Percentiles rank a stretch among this genome's conserved stretches.
Conservation (phyloP, 2,113 vertebrate species). For the Salvelinus fontinalis region DNA sequence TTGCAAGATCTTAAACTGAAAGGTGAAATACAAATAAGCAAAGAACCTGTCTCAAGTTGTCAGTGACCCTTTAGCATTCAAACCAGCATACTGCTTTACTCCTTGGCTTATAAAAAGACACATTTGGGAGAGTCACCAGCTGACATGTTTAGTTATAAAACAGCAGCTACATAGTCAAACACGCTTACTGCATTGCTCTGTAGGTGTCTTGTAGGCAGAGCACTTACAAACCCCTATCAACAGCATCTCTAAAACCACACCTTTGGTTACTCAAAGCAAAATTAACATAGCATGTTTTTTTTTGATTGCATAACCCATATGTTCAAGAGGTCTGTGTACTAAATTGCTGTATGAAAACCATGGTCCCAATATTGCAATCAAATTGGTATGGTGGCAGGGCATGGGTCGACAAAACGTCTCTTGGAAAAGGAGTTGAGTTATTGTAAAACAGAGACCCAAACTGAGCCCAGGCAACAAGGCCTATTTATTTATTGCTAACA, state of each 20-base stretch:
- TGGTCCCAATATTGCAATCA: conserved; percentile 68
- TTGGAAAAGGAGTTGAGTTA: too few relatives aligned
- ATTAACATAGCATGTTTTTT: conserved; percentile 35
- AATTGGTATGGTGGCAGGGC: conserved; percentile 34
- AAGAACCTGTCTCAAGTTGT: conserved; percentile 15
- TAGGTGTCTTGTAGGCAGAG: not conserved
- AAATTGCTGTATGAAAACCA: conserved; percentile 34
- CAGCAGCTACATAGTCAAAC: conserved; percentile 23
- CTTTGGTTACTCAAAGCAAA: conserved; percentile 5
- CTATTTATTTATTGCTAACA: too few relatives aligned
- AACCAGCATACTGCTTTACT: not conserved
- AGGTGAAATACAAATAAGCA: conserved; percentile 4
- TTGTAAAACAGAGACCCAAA: conserved; percentile 32
- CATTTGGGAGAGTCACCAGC: conserved; percentile 16
- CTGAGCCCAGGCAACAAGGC: conserved; percentile 3
- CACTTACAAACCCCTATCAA: conserved; percentile 25
- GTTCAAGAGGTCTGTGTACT: not conserved
- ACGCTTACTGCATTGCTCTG: conserved; percentile 1
- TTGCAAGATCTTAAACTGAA: conserved; percentile 38
- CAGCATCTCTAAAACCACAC: conserved; percentile 31
- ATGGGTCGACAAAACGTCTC: conserved; percentile 31
- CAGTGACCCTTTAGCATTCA: not conserved
- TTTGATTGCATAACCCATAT: conserved; percentile 10
- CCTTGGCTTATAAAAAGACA: conserved; percentile 15
- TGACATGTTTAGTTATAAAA: conserved; percentile 16